Base-by-base conservation (phyloP, 2,888 invertebrate species). In the Philereme vetulata region DNA sequence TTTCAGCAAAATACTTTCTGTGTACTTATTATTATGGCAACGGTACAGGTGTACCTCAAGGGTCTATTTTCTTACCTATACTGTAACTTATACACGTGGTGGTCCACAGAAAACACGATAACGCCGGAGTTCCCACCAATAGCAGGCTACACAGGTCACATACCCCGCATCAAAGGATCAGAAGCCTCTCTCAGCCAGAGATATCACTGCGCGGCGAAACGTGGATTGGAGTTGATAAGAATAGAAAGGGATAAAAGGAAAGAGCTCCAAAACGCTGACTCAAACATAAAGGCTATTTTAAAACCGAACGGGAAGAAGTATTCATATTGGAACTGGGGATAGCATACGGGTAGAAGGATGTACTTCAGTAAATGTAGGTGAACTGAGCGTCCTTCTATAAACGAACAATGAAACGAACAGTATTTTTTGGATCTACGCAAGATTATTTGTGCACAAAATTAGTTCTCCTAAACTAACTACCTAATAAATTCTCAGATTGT, bases 81-180 rank as follows among this genome's bases (percentile, higher is more conserved):
- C n/a, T 53, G 36, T 48, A 66, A 53, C 32, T 33, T 33, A 4
- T 52, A 44, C 47, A 36, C 9, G 35, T 6, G 42, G 60, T 86
- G 90, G 44, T 60, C 40, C 34, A 56, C 89, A 95, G 95, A 94
- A 72, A 93, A 94, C 81, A 92, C 93, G 65, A 92, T 94, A 78
- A 94, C 95, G 5, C 93, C 95, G 0, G 95, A 95, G 76, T 93
- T 93, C 71, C 95, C 95, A 21, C 95, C 95, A 10, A 95, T 95
- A 71, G 94, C 95, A 0, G 95, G 95, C 6, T 95, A 95, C 81
- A 95, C 95, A 0, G 95, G 95, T 4, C 95, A 95, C 77, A 95
- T 95, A 62, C 95, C 95, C 4, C 91, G 94, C 48, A 94, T 95
- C 53, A 94, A 93, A 74, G 94, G 94, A 9, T 93, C 93, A 0